These are phyloP conservation scores for Trichonephila inaurata DNA, from an alignment of 1,140 invertebrate genomes.

Conservation along the genomic window DNA sequence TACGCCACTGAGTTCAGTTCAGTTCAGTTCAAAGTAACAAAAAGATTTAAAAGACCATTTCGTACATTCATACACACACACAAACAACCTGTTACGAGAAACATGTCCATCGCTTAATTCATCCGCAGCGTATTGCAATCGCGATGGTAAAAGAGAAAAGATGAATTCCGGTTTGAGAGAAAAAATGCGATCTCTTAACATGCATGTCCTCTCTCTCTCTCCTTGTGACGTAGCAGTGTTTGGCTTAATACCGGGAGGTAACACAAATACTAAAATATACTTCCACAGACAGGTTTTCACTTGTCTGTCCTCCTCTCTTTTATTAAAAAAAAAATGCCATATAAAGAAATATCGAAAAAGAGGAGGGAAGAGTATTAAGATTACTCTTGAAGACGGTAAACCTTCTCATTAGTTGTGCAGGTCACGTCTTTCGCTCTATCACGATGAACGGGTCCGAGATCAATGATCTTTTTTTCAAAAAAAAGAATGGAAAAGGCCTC, in stretches of 20 bases:
- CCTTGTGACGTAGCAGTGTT: background rate
- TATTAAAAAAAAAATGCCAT: background rate
- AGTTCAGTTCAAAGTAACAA: too few relatives aligned
- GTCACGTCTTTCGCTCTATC: background rate
- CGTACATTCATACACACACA: too few relatives aligned
- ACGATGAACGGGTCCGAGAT: background rate
- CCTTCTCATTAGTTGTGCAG: background rate
- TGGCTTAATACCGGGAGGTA: background rate
- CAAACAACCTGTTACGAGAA: too few relatives aligned
- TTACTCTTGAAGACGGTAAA: background rate
- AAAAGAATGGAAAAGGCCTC: background rate
- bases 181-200: background rate
- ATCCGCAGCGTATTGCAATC: too few relatives aligned
- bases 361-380: background rate
- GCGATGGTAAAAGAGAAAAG: too few relatives aligned
- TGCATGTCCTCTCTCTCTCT: background rate
- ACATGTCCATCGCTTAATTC: too few relatives aligned
- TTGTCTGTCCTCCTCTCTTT: background rate
- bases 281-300: background rate
- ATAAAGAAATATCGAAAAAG: background rate
- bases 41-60: too few relatives aligned
- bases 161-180: too few relatives aligned
- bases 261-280: conserved; percentile 5
- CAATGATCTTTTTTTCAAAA: background rate
- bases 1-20: too few relatives aligned